These are phyloP conservation scores for Gnatocerus cornutus DNA, from an alignment of 2,888 invertebrate species.

Conservation along the genomic window DNA sequence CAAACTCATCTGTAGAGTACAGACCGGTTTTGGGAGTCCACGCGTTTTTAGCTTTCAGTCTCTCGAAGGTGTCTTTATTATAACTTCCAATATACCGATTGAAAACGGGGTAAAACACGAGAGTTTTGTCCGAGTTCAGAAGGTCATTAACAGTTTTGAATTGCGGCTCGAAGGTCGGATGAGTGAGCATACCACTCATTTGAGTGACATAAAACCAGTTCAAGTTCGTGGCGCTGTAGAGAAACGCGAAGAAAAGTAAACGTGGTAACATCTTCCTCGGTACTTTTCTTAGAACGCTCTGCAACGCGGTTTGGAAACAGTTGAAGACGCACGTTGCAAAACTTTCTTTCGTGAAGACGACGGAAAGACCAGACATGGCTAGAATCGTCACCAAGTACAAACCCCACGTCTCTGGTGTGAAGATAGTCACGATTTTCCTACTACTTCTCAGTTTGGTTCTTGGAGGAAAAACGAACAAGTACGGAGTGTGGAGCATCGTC, in stretches of 20 bases:
- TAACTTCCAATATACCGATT: not conserved
- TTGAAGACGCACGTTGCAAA: too few species aligned
- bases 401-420: not conserved
- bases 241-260: not conserved
- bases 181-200: not conserved
- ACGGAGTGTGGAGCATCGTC: not conserved
- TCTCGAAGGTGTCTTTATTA: not conserved
- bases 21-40: too few species aligned
- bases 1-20: too few species aligned
- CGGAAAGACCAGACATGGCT: not conserved
- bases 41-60: not conserved
- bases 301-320: too few species aligned
- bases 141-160: not conserved
- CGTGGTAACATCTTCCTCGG: not conserved
- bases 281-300: not conserved
- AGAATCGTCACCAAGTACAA: not conserved
- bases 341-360: too few species aligned
- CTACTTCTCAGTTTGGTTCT: not conserved
- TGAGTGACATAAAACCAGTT: conserved; percentile 7
- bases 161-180: not conserved
- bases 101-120: not conserved
- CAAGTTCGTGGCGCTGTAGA: not conserved
- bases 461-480: conserved; percentile 2
- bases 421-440: not conserved
- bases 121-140: not conserved